Evolutionary conservation across 2,113 vertebrate species (phyloP).

Genomic region (Globicephala melas): DNA sequence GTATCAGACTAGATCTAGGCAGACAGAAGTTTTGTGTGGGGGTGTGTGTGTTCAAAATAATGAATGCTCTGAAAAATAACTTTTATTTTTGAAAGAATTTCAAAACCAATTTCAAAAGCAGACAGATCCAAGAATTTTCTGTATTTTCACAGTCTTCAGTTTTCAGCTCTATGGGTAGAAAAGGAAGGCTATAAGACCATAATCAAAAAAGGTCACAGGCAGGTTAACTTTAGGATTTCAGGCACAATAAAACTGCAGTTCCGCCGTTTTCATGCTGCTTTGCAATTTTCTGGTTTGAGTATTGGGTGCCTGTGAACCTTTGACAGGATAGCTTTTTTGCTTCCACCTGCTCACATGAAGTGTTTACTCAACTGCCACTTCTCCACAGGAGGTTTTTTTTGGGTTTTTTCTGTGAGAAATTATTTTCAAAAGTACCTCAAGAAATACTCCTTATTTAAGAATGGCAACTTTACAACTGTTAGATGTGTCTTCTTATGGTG

Average conservation of each 20-base stretch:
- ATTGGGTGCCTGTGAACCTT: background rate
- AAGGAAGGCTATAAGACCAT: background rate
- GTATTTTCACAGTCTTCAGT: background rate
- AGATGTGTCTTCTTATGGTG: background rate
- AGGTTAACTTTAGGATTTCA: background rate
- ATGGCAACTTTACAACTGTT: background rate
- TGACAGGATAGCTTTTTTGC: background rate
- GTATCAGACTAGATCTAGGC: background rate
- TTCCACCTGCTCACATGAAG: background rate
- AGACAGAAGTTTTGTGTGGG: background rate
- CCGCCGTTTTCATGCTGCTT: background rate
- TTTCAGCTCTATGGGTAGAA: background rate
- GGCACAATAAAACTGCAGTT: background rate
- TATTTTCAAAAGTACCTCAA: background rate
- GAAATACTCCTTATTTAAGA: background rate
- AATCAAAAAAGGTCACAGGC: background rate
- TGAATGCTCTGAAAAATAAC: background rate
- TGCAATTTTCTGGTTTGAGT: slow-evolving; percentile 26
- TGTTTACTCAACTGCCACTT: background rate
- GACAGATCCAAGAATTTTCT: background rate
- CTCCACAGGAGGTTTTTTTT: background rate
- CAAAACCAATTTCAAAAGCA: background rate
- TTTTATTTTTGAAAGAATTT: background rate
- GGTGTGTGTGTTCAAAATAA: background rate
- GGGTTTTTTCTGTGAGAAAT: background rate